Evolutionary conservation across 2,113 vertebrate species (phyloP), one percentile per base, ranked within the genome.

Genomic region (Saccopteryx leptura): DNA sequence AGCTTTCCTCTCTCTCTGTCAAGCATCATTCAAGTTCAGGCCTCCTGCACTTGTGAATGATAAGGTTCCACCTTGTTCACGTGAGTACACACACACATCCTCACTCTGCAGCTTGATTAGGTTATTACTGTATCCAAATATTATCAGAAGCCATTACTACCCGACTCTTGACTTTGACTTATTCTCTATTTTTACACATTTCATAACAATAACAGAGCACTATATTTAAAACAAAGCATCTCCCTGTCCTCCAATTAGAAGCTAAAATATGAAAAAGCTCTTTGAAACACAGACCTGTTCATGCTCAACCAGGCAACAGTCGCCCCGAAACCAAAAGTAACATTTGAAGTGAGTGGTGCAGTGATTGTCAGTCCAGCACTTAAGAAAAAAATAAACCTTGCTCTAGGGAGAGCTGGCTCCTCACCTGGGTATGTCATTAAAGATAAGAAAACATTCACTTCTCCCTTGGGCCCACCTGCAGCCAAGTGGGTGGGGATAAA

Each of bases 211-310:
- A 56, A 85, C 0, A 56, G 50, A 78, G 58, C 7, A 68, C 21
- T 50, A 19, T 54, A 93, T 82, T 79, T 81, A 89, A 95, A 79
- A 94, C 19, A 79, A 96, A 94, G 33, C 21, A 63, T 84, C 31
- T 54, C 48, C 28, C 54, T 88, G 54, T 52, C 68, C 61, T 95
- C 83, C 48, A 26, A 11, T 65, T 75, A 33, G 33, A 90, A 60
- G 1, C 56, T 89, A 33, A 92, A 91, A 92, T 84, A 39, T 66
- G 54, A 39, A 71, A 96, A 89, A 66, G 26, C 26, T 76, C 58
- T 48, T 72, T 50, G 33, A 87, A 93, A 65, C 17, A 79, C 26
- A 92, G 78, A 92, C 21, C 13, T 61, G 21, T 81, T 31, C 94
- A 17, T 76, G 33, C 5, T 94, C 23, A 61, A 33, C 14, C 26